Evolutionary conservation across 2,113 vertebrate species (phyloP).

Genomic region (Morone saxatilis): DNA sequence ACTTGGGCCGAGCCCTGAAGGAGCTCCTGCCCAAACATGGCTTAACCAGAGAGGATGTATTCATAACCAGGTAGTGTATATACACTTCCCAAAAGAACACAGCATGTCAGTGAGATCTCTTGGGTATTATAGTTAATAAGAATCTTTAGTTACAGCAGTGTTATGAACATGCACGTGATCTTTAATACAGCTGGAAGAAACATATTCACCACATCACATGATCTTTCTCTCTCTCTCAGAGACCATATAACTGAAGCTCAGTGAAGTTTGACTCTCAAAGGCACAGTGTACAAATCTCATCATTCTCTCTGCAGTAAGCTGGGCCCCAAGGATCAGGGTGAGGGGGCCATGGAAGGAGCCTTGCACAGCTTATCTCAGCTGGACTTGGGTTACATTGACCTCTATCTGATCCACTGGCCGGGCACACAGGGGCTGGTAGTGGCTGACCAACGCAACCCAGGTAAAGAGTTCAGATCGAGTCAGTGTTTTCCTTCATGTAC

Average conservation of each 20-base stretch:
- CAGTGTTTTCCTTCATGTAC: not conserved
- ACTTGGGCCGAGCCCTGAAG: conserved; percentile 81
- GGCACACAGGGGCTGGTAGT: conserved; percentile 84
- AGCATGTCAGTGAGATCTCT: not conserved
- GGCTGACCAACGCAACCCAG: conserved; percentile 79
- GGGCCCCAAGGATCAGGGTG: conserved; percentile 84
- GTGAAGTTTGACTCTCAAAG: not conserved
- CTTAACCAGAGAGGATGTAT: conserved; percentile 82
- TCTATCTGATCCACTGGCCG: conserved; percentile 90
- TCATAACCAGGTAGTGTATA: conserved; percentile 81
- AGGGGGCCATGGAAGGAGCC: conserved; percentile 76
- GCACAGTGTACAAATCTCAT: not conserved
- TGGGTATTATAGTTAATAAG: not conserved
- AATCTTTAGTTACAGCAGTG: no score
- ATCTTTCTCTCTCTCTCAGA: not conserved
- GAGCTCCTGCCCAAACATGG: conserved; percentile 84
- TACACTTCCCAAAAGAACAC: no score
- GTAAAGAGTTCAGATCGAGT: not conserved
- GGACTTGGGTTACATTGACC: conserved; percentile 85
- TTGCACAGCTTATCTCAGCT: conserved; percentile 82
- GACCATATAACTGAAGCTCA: not conserved
- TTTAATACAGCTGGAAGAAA: not conserved
- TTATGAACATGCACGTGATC: not conserved
- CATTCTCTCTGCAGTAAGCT: conserved; percentile 78
- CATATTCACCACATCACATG: not conserved